Evolutionary conservation across 2,888 invertebrate genomes (phyloP).

Genomic region (Philaethria dido): DNA sequence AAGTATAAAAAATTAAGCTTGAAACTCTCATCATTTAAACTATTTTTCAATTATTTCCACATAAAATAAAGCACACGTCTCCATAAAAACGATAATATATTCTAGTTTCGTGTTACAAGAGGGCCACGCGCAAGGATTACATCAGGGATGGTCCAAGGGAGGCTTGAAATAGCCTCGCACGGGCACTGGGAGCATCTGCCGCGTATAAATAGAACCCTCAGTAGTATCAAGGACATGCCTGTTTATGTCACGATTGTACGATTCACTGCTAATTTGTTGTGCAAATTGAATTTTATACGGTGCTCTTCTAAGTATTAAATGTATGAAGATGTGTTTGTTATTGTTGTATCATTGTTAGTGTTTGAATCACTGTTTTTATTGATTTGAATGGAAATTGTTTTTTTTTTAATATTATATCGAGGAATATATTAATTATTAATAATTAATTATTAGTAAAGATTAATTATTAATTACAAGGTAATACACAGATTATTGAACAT

Average conservation of each 20-base stretch:
- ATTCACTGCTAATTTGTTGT: conserved; percentile 5
- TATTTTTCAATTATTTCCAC: background rate
- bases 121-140: conserved; percentile 49
- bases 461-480: background rate
- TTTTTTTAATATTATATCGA: too few relatives aligned
- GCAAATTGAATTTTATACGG: background rate
- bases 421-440: too few relatives aligned
- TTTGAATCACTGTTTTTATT: background rate
- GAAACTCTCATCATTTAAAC: background rate
- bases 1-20: too few relatives aligned
- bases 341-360: background rate
- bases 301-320: background rate
- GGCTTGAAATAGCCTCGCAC: conserved; percentile 75
- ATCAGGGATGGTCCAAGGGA: conserved; percentile 50
- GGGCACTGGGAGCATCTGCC: conserved; percentile 73
- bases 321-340: background rate
- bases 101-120: conserved; percentile 50
- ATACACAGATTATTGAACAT: conserved; percentile 37
- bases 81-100: conserved; percentile 47
- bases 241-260: conserved; percentile 50
- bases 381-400: too few relatives aligned
- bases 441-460: background rate
- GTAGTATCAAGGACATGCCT: conserved; percentile 81
- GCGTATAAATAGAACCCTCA: conserved; percentile 76
- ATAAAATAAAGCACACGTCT: conserved; percentile 44